Evolutionary conservation across 2,797 vertebrate species (phyloP), one percentile per base, ranked within the genome.

Genomic region (Siniperca obscura): DNA sequence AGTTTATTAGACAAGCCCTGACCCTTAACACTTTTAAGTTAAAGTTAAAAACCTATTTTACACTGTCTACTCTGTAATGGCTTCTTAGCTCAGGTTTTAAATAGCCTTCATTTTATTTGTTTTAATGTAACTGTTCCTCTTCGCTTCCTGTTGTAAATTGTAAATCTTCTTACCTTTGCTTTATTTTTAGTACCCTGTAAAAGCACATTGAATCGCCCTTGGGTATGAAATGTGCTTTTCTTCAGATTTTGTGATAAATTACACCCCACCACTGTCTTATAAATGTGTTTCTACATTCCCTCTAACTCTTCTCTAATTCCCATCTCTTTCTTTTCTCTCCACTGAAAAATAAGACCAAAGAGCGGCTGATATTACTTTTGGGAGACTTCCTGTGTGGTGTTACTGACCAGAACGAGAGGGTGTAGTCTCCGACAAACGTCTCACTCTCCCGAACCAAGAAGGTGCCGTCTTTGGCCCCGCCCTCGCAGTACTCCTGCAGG

Each of bases 401-500:
- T 0, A 81, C 93, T 14, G 92, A 99, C 98, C 98, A 99, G 96
- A 99, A 99, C 1, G 98, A 99, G 42, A 99, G 96, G 0, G 98
- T 99, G 94, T 98, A 99, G 95, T 99, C 98, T 17, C 98, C 98
- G 0, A 99, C 97, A 2, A 98, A 99, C 17, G 98, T 99, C 96
- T 99, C 98, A 2, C 98, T 99, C 95, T 99, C 98, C 1, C 98
- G 96, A 75, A 99, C 98, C 1, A 99, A 95, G 91, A 99, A 99
- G 82, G 98, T 98, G 61, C 98, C 98, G 0, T 98, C 97, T 0
- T 98, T 98, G 0, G 97, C 97, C 0, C 97, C 98, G 0, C 97
- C 98, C 93, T 99, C 97, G 82, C 98, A 98, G 88, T 99, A 98
- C 53, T 99, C 98, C 0, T 96, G 97, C 71, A 99, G 96, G 67